Percentiles rank a stretch among this genome's conserved stretches.
Conservation (phyloP, 1,140 invertebrate genomes). For the Listronotus bonariensis region DNA sequence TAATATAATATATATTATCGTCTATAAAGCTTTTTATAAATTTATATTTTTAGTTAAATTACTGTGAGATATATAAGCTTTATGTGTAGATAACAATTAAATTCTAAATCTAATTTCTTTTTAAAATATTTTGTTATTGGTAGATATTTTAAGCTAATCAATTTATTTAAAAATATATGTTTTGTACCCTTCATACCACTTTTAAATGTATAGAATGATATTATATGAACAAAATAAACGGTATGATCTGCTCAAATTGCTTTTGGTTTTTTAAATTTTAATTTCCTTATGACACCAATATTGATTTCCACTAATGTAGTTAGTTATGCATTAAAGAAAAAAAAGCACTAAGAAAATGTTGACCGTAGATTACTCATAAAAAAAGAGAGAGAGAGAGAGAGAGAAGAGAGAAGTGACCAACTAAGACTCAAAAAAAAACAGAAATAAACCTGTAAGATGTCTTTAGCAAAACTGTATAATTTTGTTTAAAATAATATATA, state of each 20-base stretch:
- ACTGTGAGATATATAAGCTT: slow-evolving; percentile 14
- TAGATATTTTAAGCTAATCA: not conserved
- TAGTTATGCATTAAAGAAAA: no score
- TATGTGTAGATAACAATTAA: slow-evolving; percentile 2
- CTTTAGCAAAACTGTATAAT: no score
- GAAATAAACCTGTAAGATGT: no score
- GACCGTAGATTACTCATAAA: no score
- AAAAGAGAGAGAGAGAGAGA: no score
- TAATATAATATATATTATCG: slow-evolving; percentile 11
- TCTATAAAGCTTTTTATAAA: slow-evolving; percentile 24
- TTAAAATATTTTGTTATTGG: not conserved
- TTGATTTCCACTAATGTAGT: no score
- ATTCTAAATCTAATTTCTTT: not conserved
- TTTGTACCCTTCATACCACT: slow-evolving; percentile 34
- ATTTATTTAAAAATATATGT: not conserved
- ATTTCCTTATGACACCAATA: no score
- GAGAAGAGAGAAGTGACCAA: no score
- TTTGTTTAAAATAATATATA: no score
- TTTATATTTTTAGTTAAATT: slow-evolving; percentile 8
- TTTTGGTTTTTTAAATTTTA: not conserved
- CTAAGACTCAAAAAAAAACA: no score
- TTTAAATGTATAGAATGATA: slow-evolving; percentile 28
- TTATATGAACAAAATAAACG: slow-evolving; percentile 21
- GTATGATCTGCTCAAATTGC: slow-evolving; percentile 25
- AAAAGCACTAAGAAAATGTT: no score